Evolutionary conservation across 2,797 vertebrate species (phyloP).

Genomic region (Synanceia verrucosa): DNA sequence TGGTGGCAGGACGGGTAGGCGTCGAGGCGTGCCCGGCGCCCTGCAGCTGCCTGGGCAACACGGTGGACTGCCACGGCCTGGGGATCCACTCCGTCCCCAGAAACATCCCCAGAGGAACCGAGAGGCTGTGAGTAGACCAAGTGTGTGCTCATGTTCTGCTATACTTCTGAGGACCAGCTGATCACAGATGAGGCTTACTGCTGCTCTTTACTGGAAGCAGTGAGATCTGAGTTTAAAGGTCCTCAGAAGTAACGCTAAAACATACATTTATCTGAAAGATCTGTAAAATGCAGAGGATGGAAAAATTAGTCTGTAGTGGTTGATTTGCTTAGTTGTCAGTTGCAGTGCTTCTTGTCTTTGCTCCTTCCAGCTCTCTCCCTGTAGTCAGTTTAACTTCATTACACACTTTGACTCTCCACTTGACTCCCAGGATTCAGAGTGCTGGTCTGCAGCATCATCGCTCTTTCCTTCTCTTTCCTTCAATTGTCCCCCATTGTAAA

Average conservation of each 20-base stretch:
- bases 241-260: constrained; percentile 8
- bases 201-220: too few species aligned
- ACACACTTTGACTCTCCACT: neutral
- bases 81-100: constrained; percentile 73
- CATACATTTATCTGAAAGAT: neutral
- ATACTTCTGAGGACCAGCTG: neutral
- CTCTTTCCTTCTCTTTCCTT: neutral
- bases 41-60: constrained; percentile 79
- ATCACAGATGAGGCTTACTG: neutral
- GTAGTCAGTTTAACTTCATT: constrained; percentile 23
- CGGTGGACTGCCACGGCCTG: constrained; percentile 82
- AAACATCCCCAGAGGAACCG: constrained; percentile 76
- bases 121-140: constrained; percentile 79
- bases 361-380: neutral
- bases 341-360: constrained; percentile 1
- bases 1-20: constrained; percentile 36
- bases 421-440: constrained; percentile 1
- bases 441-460: constrained; percentile 21
- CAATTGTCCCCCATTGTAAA: neutral
- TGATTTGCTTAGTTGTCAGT: neutral
- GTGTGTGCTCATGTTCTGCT: neutral
- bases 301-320: neutral
- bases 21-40: constrained; percentile 69
- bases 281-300: neutral
- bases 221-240: constrained; percentile 2